Evolutionary conservation across 2,888 invertebrate species (phyloP).

Genomic region (Spatulosminthurus flaviceps): DNA sequence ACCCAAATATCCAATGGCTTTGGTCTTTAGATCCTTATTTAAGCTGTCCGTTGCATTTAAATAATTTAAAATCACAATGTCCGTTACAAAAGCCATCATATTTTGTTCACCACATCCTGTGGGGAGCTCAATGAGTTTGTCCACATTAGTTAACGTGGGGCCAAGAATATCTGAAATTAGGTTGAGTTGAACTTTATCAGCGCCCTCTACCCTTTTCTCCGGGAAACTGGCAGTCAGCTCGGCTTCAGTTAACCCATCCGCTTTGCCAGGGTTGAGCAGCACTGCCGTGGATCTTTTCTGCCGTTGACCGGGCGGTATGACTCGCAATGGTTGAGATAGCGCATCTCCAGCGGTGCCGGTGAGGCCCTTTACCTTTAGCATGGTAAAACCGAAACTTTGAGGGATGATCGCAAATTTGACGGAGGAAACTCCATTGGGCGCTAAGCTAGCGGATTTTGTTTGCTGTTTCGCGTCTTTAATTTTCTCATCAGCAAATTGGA

Average conservation of each 20-base stretch:
- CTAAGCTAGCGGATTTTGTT: conserved; percentile 53
- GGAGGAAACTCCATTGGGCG: conserved; percentile 65
- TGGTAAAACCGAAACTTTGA: conserved; percentile 67
- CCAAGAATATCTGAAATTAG: background rate
- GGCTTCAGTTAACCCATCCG: background rate
- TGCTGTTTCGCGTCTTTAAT: too few species aligned
- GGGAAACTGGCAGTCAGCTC: background rate
- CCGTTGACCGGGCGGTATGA: background rate
- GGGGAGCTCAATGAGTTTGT: background rate
- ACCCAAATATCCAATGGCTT: background rate
- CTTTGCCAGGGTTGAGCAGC: background rate
- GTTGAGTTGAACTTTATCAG: background rate
- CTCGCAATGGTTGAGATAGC: conserved; percentile 67
- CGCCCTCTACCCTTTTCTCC: background rate
- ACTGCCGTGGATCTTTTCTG: background rate
- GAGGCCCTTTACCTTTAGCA: conserved; percentile 67
- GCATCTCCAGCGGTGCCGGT: conserved; percentile 68
- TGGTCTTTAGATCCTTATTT: background rate
- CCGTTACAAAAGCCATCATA: background rate
- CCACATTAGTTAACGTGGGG: background rate
- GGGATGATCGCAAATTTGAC: conserved; percentile 70
- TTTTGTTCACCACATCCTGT: background rate
- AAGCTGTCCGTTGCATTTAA: background rate
- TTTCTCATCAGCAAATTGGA: background rate
- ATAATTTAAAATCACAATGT: background rate